Evolutionary conservation across 2,888 invertebrate species (phyloP).

Genomic region (Cylindroiulus punctatus): DNA sequence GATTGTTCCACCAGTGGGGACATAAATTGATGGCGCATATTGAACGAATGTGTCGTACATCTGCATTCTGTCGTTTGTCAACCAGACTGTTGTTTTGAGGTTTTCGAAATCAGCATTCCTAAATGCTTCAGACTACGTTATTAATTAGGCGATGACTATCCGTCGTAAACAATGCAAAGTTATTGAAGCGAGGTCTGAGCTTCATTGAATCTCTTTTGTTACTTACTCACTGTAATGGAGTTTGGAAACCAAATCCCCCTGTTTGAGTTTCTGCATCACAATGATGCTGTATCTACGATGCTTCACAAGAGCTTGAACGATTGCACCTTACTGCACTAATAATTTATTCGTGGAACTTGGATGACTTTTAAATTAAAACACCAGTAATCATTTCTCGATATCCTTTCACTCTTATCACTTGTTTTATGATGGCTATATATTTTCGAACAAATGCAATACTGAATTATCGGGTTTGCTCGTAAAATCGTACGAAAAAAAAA

Average conservation of each 20-base stretch:
- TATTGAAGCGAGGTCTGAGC: neutral
- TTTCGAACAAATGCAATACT: neutral
- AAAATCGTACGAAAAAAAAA: neutral
- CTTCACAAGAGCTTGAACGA: neutral
- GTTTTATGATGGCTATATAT: neutral
- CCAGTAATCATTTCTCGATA: no score
- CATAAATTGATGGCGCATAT: neutral
- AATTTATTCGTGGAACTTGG: neutral
- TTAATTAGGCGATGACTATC: neutral
- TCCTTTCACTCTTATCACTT: no score
- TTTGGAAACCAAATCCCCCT: neutral
- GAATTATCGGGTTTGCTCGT: neutral
- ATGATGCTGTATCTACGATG: no score
- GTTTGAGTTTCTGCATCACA: no score
- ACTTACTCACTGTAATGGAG: no score
- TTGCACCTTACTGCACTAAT: neutral
- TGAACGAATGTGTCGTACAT: constrained; percentile 28
- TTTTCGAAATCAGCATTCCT: neutral
- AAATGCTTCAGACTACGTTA: neutral
- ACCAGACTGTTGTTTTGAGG: neutral
- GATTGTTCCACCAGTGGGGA: neutral
- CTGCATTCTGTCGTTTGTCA: constrained; percentile 19
- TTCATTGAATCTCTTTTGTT: neutral
- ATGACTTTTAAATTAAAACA: no score
- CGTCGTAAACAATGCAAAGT: neutral